Evolutionary conservation across 2,797 vertebrate species (phyloP), one percentile per base, ranked within the genome.

Genomic region (Triplophysa bombifrons): DNA sequence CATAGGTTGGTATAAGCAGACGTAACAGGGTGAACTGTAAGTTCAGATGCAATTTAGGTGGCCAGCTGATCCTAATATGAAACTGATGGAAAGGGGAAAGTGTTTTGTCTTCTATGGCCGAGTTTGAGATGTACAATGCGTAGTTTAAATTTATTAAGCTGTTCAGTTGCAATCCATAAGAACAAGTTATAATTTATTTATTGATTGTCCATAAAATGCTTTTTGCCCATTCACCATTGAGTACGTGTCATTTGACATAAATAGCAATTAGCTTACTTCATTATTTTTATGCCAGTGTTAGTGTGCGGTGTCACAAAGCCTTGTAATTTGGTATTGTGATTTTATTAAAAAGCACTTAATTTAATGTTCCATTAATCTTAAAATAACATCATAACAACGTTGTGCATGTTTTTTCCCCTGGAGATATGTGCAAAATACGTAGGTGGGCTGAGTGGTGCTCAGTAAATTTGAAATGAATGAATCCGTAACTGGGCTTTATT

Each of bases 401-500:
- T 66, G 50, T 20, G 48, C 27, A 48, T 72, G 69, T 75, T 60
- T 25, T 12, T 73, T 53, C 69, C 25, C 1, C 2, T 80, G 61
- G 53, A 76, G 55, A 72, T 51, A 58, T 53, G 20, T 27, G 50
- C 1, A 4, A 14, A 41, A 19, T 70, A 76, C 34, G 60, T 80
- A 27, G 82, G 72, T 61, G 61, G 67, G 44, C 50, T 75, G 38
- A 66, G 14, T 75, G 41, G 25, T 75, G 67, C 51, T 76, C 55
- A n/a, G 77, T 41, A 66, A 74, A 83, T 80, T 61, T 58, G 66
- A 80, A 80, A 83, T 38, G 7, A 80, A 80, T 80, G 53, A 71
- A 68, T 80, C 53, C n/a, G 44, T 87, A 85, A 90, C 85, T 86
- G 76, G 84, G 84, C 90, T 90, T 91, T 85, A 88, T 84, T 85